Conservation (phyloP, 1,140 invertebrate species). For the Drosophila miranda region DNA sequence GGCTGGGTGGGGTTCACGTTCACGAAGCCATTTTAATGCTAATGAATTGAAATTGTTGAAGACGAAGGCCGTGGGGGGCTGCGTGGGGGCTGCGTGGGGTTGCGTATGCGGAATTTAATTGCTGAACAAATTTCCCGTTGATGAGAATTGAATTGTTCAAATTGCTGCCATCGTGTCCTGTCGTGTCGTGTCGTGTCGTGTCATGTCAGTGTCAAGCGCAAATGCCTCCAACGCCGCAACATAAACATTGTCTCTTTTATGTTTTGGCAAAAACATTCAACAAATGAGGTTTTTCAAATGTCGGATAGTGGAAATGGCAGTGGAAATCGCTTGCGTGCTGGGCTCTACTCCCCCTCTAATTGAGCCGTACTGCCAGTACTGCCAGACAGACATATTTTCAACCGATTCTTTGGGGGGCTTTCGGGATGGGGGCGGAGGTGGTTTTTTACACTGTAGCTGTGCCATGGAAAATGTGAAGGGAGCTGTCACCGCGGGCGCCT, state of each 20-base stretch:
- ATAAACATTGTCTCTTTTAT: slow-evolving; percentile 36
- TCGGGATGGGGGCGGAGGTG: slow-evolving; percentile 9
- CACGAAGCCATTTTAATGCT: slow-evolving; percentile 54
- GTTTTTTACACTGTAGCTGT: slow-evolving; percentile 53
- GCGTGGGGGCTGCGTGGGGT: no score
- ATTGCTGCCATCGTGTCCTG: slow-evolving; percentile 12
- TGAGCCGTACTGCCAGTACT: background rate
- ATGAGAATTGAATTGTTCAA: slow-evolving; percentile 48
- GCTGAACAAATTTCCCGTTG: slow-evolving; percentile 48
- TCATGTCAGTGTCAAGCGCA: slow-evolving; percentile 72
- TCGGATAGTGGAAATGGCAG: slow-evolving; percentile 13
- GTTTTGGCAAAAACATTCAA: slow-evolving; percentile 31
- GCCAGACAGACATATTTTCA: slow-evolving; percentile 18
- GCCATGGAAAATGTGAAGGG: slow-evolving; percentile 41
- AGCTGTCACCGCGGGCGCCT: slow-evolving; percentile 26
- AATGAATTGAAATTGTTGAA: slow-evolving; percentile 72
- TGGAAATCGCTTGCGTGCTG: slow-evolving; percentile 29
- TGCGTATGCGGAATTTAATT: slow-evolving; percentile 72
- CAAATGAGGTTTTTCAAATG: slow-evolving; percentile 54
- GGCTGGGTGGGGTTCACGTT: slow-evolving; percentile 13
- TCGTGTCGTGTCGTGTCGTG: slow-evolving; percentile 44
- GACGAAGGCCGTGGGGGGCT: slow-evolving; percentile 16
- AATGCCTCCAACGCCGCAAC: slow-evolving; percentile 62
- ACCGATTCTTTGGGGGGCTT: slow-evolving; percentile 43
- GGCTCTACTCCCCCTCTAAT: slow-evolving; percentile 10